Percentiles rank a stretch among this genome's conserved stretches.
Conservation (phyloP, 2,113 vertebrate species). For the Cinclus cinclus region DNA sequence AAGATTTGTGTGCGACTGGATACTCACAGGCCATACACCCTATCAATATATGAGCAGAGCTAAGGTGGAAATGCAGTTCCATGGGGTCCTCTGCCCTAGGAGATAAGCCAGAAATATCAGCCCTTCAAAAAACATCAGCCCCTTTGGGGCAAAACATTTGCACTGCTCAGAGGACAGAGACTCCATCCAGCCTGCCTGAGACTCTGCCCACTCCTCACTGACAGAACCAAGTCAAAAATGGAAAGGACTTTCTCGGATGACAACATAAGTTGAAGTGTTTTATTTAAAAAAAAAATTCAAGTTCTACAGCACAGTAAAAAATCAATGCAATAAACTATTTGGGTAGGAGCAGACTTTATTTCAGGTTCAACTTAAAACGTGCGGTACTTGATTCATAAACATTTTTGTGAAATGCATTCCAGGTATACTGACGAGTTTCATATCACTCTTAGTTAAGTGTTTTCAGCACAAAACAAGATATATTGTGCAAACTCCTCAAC, state of each 20-base stretch:
- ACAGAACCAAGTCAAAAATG: neutral
- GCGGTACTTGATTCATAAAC: neutral
- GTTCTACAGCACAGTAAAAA: neutral
- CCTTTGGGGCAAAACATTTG: neutral
- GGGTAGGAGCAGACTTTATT: neutral
- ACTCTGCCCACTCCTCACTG: neutral
- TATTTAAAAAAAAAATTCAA: neutral
- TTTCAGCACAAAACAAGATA: neutral
- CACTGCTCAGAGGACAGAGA: neutral
- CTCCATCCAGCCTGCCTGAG: neutral
- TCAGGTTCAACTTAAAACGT: neutral
- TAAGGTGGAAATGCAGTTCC: neutral
- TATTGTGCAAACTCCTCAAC: neutral
- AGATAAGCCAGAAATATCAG: neutral
- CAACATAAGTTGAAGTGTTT: neutral
- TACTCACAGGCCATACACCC: neutral
- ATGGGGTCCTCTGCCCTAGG: accelerated
- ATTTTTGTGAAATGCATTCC: neutral
- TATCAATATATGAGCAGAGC: neutral
- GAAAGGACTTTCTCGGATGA: neutral
- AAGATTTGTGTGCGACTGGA: accelerated
- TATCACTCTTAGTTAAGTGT: neutral
- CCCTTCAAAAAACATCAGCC: neutral
- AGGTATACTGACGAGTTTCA: neutral
- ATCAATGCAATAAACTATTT: neutral